Conservation (phyloP, 2,113 vertebrate species). For the Calonectris borealis region DNA sequence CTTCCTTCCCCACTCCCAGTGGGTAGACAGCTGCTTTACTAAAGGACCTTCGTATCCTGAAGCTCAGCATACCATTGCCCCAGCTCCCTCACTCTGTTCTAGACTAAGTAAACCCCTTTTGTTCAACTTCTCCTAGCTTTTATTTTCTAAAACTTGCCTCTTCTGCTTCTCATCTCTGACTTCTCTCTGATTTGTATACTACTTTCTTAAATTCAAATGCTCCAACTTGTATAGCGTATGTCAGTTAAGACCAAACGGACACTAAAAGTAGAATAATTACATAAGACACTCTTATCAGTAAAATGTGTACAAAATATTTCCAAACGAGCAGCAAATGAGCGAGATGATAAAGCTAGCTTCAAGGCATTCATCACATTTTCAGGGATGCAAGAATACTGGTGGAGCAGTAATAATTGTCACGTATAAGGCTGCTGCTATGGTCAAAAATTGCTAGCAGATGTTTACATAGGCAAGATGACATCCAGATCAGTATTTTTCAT, state of each 20-base stretch:
- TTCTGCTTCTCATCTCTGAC: not conserved
- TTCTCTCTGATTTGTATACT: not conserved
- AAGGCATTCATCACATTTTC: slow-evolving; percentile 9
- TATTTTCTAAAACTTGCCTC: not conserved
- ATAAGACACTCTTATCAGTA: not conserved
- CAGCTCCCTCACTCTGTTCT: not conserved
- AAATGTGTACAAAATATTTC: slow-evolving; percentile 1
- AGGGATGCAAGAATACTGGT: not conserved
- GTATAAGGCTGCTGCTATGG: not conserved
- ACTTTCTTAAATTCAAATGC: not conserved
- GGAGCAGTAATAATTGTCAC: not conserved
- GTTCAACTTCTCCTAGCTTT: not conserved
- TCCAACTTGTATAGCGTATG: not conserved
- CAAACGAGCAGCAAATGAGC: not conserved
- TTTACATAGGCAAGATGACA: not conserved
- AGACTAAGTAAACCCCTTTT: not conserved
- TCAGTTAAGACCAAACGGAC: not conserved
- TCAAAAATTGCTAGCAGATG: slow-evolving; percentile 6
- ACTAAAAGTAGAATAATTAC: slow-evolving; percentile 4
- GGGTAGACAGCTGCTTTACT: not conserved
- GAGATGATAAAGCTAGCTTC: not conserved
- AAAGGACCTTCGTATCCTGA: not conserved
- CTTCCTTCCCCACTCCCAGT: not conserved
- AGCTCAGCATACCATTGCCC: not conserved
- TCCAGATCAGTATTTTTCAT: not conserved